Evolutionary conservation across 2,888 invertebrate genomes (phyloP), one percentile per base, ranked within the genome.

Genomic region (Crepidodera aurea): DNA sequence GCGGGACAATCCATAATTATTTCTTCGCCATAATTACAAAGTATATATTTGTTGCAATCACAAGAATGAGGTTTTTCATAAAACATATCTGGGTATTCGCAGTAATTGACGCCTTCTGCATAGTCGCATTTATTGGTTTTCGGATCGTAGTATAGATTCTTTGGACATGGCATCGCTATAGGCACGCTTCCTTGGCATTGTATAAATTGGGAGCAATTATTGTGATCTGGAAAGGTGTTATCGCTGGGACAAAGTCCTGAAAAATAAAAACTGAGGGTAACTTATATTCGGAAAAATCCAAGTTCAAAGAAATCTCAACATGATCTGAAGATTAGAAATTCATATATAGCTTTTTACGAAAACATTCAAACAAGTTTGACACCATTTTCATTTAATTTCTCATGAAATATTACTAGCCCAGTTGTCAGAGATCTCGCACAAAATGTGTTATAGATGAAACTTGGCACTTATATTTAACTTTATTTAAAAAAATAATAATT

Each of bases 21-120:
- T n/a, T 48, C 48, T 16, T 13, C 22, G 1, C 55, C 50, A 27
- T 13, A 10, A 25, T 18, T 16, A 42, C 60, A 60, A 5, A 50
- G 8, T 1, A 60, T 29, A 12, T 48, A 60, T 50, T 60, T 60
- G n/a, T 27, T 50, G 8, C 60, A 60, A 13, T 55, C 50, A 22
- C 60, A 60, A 2, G 12, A 50, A 55, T 60, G 60, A 18, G 34
- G 16, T 32, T 54, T 54, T 13, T 53, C 27, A 22, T 50, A 60
- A 25, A 22, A 16, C 12, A 13, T 13, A 8, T 39, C 50, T 6
- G 39, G n/a, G 6, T 48, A 39, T 27, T 39, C 34, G 29, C 60
- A 60, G 10, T 50, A 60, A 18, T 15, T 22, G 1, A 50, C 15
- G 15, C 50, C 32, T 5, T 25, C 19, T 19, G 16, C 22, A 22